phyloP scores from a whole-genome alignment of 2,888 invertebrate genomes.

The Poecilobothrus nobilitatus region DNA sequence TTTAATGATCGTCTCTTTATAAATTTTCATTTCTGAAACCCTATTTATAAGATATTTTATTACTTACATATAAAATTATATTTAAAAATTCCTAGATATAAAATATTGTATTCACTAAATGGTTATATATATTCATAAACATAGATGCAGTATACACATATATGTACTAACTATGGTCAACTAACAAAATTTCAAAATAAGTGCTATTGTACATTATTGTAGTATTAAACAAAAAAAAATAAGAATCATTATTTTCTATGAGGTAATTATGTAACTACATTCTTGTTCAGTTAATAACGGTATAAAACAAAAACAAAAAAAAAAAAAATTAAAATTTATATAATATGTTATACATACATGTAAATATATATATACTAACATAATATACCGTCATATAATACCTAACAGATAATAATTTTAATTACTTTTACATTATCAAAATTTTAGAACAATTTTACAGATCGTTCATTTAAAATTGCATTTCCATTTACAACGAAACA shows the following conservation, averaged over 20 bases:
- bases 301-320: no score
- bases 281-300: neutral
- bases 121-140: no score
- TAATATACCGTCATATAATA: neutral
- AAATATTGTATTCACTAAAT: no score
- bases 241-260: neutral
- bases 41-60: no score
- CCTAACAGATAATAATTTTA: constrained; percentile 3
- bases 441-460: neutral
- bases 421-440: neutral
- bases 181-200: no score
- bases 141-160: no score
- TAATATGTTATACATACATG: neutral
- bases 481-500: no score
- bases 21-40: no score
- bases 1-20: no score
- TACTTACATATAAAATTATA: no score
- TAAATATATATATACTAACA: neutral
- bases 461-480: neutral
- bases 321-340: neutral
- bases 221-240: neutral
- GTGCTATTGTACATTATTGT: neutral
- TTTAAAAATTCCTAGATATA: no score
- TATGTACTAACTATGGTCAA: no score
- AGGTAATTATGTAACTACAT: neutral